Conservation (phyloP, 2,888 invertebrate species). For the Colletes collaris region DNA sequence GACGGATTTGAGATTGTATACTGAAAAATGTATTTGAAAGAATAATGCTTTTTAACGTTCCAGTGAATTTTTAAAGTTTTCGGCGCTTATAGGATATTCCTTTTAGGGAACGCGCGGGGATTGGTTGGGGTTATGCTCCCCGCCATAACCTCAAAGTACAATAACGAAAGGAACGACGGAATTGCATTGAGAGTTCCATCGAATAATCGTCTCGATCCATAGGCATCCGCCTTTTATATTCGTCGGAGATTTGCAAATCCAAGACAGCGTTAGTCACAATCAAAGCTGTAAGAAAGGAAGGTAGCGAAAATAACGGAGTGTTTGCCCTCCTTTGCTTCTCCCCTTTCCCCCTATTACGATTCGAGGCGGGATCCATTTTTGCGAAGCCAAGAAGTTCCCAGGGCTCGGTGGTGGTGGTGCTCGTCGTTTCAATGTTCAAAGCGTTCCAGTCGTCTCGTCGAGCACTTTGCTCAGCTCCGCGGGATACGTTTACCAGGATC, state of each 20-base stretch:
- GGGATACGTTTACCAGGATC: slow-evolving; percentile 39
- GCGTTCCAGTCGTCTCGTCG: slow-evolving; percentile 35
- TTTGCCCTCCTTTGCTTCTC: slow-evolving; percentile 10
- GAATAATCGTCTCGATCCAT: neutral
- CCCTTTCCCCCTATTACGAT: slow-evolving; percentile 14
- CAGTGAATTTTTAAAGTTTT: too few relatives aligned
- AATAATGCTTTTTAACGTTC: too few relatives aligned
- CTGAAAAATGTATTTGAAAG: too few relatives aligned
- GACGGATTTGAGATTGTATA: too few relatives aligned
- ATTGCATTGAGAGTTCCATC: neutral
- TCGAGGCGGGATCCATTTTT: slow-evolving; percentile 27
- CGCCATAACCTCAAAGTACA: too few relatives aligned
- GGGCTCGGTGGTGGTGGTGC: neutral
- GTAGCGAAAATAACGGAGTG: slow-evolving; percentile 12
- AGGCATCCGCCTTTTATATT: neutral
- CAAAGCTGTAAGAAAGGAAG: slow-evolving; percentile 2
- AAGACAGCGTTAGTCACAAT: slow-evolving; percentile 9
- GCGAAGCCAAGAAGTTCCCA: slow-evolving; percentile 22
- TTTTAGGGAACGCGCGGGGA: too few relatives aligned
- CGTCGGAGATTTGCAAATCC: neutral
- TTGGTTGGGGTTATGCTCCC: too few relatives aligned
- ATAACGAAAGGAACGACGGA: neutral
- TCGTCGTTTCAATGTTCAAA: slow-evolving; percentile 28
- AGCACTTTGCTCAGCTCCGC: slow-evolving; percentile 43
- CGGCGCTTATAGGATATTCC: too few relatives aligned